Percentiles rank a stretch among this genome's conserved stretches.
These are phyloP conservation scores for Cydia amplana DNA, from an alignment of 1,140 invertebrate genomes.

Conservation along the genomic window DNA sequence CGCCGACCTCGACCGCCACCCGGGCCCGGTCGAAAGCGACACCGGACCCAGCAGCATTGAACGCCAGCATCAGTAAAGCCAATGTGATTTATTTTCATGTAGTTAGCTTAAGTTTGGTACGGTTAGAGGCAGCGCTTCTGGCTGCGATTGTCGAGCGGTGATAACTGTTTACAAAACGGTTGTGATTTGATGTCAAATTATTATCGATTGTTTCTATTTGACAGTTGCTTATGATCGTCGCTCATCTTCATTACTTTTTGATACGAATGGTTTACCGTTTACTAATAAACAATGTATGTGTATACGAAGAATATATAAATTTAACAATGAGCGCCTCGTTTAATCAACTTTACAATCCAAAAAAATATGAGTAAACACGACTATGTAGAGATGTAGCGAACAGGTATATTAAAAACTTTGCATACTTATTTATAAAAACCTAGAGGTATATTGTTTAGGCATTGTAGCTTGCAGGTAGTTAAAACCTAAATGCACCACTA, in stretches of 20 bases:
- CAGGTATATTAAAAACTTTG: neutral
- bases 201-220: slow-evolving; percentile 6
- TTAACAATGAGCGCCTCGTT: neutral
- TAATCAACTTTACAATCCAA: slow-evolving; percentile 5
- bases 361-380: neutral
- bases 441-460: neutral
- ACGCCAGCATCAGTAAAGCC: slow-evolving; percentile 38
- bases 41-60: slow-evolving; percentile 1
- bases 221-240: slow-evolving; percentile 9
- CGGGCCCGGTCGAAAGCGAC: neutral
- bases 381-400: neutral
- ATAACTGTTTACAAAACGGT: slow-evolving; percentile 34
- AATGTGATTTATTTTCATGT: slow-evolving; percentile 36
- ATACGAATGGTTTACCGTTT: slow-evolving; percentile 14
- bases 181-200: slow-evolving; percentile 40
- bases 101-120: slow-evolving; percentile 3
- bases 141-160: neutral
- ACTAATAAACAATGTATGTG: slow-evolving; percentile 13
- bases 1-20: neutral
- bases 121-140: neutral
- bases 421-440: neutral
- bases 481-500: neutral
- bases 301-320: slow-evolving; percentile 21
- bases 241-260: slow-evolving; percentile 24
- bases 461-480: neutral